Conservation (phyloP, 37 sponge, comb jelly and placozoan genomes). For the Halichondria panicea region DNA sequence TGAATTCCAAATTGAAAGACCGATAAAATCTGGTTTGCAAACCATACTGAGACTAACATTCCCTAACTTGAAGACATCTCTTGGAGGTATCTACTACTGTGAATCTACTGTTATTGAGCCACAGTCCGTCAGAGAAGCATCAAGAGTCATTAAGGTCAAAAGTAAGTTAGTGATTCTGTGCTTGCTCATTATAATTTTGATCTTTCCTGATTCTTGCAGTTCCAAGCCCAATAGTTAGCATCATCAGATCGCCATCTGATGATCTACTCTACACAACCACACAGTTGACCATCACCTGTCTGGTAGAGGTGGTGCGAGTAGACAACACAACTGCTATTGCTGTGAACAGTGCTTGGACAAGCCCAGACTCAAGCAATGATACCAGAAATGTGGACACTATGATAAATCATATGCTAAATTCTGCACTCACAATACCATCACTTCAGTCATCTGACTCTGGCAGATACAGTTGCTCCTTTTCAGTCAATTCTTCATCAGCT, state of each 20-base stretch:
- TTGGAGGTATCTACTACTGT: constrained; percentile 10
- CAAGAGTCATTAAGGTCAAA: neutral
- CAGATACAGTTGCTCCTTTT: neutral
- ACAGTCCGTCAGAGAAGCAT: neutral
- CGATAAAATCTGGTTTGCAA: neutral
- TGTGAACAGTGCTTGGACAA: constrained; percentile 1
- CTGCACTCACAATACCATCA: neutral
- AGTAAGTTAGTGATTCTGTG: constrained; percentile 3
- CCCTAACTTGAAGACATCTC: constrained; percentile 1
- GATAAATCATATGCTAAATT: neutral
- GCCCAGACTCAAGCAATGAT: neutral
- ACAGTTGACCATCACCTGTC: constrained; percentile 7
- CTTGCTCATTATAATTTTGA: neutral
- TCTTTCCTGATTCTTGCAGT: neutral
- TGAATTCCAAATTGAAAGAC: neutral
- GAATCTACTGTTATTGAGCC: neutral
- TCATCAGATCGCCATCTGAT: neutral
- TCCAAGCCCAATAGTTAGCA: neutral
- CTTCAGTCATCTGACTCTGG: constrained; percentile 6
- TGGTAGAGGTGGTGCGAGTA: constrained; percentile 5
- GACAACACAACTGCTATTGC: constrained; percentile 13
- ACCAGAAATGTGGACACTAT: neutral
- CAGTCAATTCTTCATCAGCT: neutral
- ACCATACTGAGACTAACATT: neutral
- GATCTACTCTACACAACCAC: constrained; percentile 6